Evolutionary conservation across 2,113 vertebrate genomes (phyloP), one percentile per base, ranked within the genome.

Genomic region (Myrmecophaga tridactyla): DNA sequence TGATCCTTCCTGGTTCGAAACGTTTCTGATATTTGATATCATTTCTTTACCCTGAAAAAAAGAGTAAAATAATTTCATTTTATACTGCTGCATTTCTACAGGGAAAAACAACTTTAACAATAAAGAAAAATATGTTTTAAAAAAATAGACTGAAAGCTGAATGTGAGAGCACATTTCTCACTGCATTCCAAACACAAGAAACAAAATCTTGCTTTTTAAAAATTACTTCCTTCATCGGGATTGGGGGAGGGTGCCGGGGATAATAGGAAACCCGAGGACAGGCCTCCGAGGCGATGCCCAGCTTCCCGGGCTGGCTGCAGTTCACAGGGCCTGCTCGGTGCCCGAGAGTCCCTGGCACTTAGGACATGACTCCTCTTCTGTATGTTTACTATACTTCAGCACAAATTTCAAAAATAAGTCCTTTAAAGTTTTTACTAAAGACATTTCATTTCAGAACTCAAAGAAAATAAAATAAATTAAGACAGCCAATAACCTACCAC

Each of bases 41-140:
- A 94, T 78, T 53, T 97, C 96, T 81, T 97, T 97, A 96, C 94
- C 97, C 97, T 97, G 83, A 18, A 90, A n/a, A 95, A 92, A 91
- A 90, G 7, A 96, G 60, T 20, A 93, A 41, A 94, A 77, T 13
- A 94, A 91, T 80, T 80, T 34, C 43, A 92, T 62, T 83, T 94
- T 85, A 94, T 86, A 89, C 25, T 69, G 25, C 7, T 94, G 23
- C 20, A 92, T 53, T 92, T 92, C 81, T 73, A 63, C 27, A 20
- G 13, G 39, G 60, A 90, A 88, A 96, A 95, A 65, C 20, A 62
- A n/a, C 73, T 91, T 82, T 84, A 86, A 92, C 18, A 76, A 83
- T 46, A 51, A 78, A 77, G 12, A 78, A 62, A 89, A 92, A 73
- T 11, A 1, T 58, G 1, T 58, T 58, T 81, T 4, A 81, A 67